A percentile compares a stretch with the other conserved stretches of the same genome.
phyloP scores from a whole-genome alignment of 2,888 invertebrate genomes.

The Odontomyia ornata region DNA sequence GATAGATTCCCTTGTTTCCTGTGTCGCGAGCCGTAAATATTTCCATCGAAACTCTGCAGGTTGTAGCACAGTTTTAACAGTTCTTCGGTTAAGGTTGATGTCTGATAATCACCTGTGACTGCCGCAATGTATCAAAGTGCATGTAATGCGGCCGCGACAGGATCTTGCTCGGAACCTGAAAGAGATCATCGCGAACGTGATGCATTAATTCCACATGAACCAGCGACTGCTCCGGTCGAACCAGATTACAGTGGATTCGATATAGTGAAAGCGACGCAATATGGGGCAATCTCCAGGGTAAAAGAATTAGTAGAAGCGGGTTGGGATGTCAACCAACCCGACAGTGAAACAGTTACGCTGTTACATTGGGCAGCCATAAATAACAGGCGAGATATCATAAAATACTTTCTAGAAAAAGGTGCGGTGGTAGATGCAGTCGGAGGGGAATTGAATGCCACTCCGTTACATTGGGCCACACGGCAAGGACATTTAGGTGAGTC shows the following conservation, averaged over 20 bases:
- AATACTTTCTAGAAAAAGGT: slow-evolving; percentile 85
- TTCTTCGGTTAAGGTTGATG: slow-evolving; percentile 7
- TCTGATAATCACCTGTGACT: not conserved
- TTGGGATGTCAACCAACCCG: slow-evolving; percentile 93
- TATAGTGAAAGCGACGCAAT: slow-evolving; percentile 95
- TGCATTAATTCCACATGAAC: slow-evolving; percentile 70
- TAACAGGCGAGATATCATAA: slow-evolving; percentile 91
- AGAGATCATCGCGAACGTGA: slow-evolving; percentile 67
- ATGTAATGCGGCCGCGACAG: slow-evolving; percentile 75
- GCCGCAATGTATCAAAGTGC: slow-evolving; percentile 74
- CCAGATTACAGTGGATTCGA: slow-evolving; percentile 85
- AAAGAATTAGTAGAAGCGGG: slow-evolving; percentile 91
- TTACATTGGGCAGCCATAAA: slow-evolving; percentile 99
- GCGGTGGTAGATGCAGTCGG: slow-evolving; percentile 93
- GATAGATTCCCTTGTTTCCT: not conserved
- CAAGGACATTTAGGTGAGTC: slow-evolving; percentile 79
- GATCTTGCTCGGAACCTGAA: slow-evolving; percentile 71
- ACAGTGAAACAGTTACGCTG: slow-evolving; percentile 93
- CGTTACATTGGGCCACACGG: slow-evolving; percentile 97
- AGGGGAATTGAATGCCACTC: slow-evolving; percentile 94
- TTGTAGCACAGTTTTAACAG: not conserved
- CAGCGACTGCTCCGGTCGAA: slow-evolving; percentile 71
- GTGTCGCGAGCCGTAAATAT: not conserved
- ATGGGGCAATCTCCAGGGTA: slow-evolving; percentile 85
- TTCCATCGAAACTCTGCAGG: not conserved